Conservation (phyloP, 1,140 invertebrate genomes). For the Ceratina australensis region DNA sequence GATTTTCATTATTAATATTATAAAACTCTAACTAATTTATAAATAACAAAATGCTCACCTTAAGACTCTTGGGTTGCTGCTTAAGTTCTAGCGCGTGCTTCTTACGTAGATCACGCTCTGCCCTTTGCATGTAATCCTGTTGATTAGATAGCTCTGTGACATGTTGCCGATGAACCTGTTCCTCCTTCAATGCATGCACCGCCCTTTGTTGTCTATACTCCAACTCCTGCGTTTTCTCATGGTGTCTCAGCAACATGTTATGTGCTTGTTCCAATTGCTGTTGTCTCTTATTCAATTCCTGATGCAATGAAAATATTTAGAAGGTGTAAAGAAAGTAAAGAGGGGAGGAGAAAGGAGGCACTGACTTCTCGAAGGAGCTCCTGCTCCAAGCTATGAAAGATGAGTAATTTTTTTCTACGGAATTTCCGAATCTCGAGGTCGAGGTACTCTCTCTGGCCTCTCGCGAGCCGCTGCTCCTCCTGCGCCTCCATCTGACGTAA, state of each 20-base stretch:
- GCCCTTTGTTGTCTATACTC: slow-evolving; percentile 97
- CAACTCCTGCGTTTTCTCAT: slow-evolving; percentile 97
- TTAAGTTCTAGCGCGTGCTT: slow-evolving; percentile 98
- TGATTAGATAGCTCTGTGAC: slow-evolving; percentile 97
- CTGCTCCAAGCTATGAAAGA: slow-evolving; percentile 93
- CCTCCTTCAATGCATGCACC: slow-evolving; percentile 94
- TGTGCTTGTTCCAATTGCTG: slow-evolving; percentile 97
- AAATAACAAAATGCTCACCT: slow-evolving; percentile 82
- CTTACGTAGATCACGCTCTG: slow-evolving; percentile 95
- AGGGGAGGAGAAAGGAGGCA: slow-evolving; percentile 20
- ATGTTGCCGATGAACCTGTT: slow-evolving; percentile 95
- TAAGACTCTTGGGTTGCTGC: slow-evolving; percentile 99
- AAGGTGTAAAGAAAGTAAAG: slow-evolving; percentile 8
- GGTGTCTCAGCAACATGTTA: slow-evolving; percentile 95
- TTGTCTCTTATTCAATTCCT: slow-evolving; percentile 97
- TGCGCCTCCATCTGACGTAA: slow-evolving; percentile 94
- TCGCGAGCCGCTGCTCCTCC: slow-evolving; percentile 91
- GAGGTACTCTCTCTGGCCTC: slow-evolving; percentile 94
- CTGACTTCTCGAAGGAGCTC: slow-evolving; percentile 93
- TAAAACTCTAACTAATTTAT: too few relatives aligned
- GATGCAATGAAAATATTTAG: slow-evolving; percentile 28
- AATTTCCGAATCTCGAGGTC: slow-evolving; percentile 96
- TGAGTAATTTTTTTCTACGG: slow-evolving; percentile 92
- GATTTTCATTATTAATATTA: too few relatives aligned
- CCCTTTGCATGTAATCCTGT: slow-evolving; percentile 96